Evolutionary conservation across 2,797 vertebrate genomes (phyloP).

Genomic region (Enteromius trimaculatus): DNA sequence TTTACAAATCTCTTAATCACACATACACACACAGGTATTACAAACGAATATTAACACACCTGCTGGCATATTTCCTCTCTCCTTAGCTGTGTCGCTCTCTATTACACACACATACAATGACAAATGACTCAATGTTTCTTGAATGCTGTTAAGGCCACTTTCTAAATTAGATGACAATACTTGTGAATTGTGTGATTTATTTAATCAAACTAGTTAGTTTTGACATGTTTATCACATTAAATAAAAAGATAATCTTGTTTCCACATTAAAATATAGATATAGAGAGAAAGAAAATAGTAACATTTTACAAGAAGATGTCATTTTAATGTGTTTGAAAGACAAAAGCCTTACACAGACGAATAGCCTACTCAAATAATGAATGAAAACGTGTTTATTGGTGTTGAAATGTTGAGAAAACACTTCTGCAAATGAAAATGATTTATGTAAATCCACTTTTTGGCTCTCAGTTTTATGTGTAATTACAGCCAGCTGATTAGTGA

Average conservation of each 20-base stretch:
- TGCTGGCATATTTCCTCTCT: constrained; percentile 5
- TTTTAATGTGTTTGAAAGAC: background rate
- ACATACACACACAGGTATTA: background rate
- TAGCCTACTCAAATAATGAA: background rate
- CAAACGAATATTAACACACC: constrained; percentile 7
- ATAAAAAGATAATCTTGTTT: too few relatives aligned
- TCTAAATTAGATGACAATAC: too few relatives aligned
- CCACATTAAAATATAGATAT: too few relatives aligned
- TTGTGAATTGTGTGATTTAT: too few relatives aligned
- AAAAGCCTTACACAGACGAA: background rate
- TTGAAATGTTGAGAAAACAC: background rate
- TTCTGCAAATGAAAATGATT: background rate
- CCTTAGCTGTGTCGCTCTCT: background rate
- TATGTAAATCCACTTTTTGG: background rate
- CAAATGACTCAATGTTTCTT: background rate
- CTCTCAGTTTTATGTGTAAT: background rate
- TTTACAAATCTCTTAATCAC: background rate
- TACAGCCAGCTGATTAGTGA: background rate
- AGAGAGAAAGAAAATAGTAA: too few relatives aligned
- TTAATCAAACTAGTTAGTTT: too few relatives aligned
- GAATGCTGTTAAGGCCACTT: background rate
- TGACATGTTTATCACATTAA: too few relatives aligned
- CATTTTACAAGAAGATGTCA: too few relatives aligned
- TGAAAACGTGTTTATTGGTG: background rate
- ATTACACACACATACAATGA: too few relatives aligned